Percentiles rank a stretch among this genome's conserved stretches.
Conservation (phyloP, 2,888 invertebrate species). For the Ochropleura leucogaster region DNA sequence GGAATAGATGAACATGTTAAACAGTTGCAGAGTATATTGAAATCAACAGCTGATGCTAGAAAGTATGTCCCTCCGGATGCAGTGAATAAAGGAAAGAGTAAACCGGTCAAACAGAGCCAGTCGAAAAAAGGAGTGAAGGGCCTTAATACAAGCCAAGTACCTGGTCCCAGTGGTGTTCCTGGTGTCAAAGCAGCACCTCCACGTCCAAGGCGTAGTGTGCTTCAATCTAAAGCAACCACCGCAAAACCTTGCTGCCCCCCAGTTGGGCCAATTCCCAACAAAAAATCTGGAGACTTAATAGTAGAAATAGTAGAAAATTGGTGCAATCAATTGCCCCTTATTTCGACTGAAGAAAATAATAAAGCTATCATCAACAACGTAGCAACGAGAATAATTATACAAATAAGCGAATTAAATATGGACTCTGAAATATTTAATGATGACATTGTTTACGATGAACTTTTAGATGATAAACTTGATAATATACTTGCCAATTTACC, state of each 20-base stretch:
- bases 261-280: constrained; percentile 44
- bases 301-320: constrained; percentile 75
- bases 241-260: constrained; percentile 51
- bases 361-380: constrained; percentile 70
- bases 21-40: constrained; percentile 70
- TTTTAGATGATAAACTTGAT: constrained; percentile 76
- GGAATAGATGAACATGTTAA: constrained; percentile 65
- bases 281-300: constrained; percentile 75
- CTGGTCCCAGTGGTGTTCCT: constrained; percentile 59
- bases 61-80: constrained; percentile 68
- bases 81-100: constrained; percentile 52
- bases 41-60: constrained; percentile 70
- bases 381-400: constrained; percentile 75
- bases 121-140: constrained; percentile 26
- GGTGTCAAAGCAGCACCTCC: constrained; percentile 49
- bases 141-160: constrained; percentile 59
- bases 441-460: constrained; percentile 70
- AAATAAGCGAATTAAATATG: constrained; percentile 78
- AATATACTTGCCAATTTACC: constrained; percentile 69
- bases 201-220: background rate
- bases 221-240: constrained; percentile 48
- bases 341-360: constrained; percentile 62
- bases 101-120: constrained; percentile 38
- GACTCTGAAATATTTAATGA: constrained; percentile 73
- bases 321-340: constrained; percentile 76